These are phyloP conservation scores for Hydrolagus affinis DNA, from an alignment of 2,113 vertebrate genomes.

Conservation along the genomic window DNA sequence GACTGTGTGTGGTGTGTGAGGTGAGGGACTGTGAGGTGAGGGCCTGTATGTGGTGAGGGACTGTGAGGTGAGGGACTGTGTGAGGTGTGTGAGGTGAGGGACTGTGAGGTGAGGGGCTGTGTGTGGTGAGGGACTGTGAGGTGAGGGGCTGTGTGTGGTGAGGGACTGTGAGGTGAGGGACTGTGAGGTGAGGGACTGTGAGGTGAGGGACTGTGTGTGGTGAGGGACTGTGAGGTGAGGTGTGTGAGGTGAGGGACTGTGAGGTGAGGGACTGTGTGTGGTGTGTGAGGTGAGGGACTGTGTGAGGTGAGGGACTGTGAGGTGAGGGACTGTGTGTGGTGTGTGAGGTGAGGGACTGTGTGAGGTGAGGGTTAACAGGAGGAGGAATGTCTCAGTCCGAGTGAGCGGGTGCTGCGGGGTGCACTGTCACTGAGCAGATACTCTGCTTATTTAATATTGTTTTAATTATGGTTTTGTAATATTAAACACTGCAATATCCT, in stretches of 20 bases:
- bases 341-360: neutral
- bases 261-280: neutral
- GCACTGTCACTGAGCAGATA: neutral
- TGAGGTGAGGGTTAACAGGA: neutral
- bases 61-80: neutral
- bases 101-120: neutral
- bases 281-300: too few species aligned
- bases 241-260: neutral
- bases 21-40: neutral
- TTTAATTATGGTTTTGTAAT: slow-evolving; percentile 14
- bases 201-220: neutral
- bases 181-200: neutral
- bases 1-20: too few species aligned
- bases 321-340: neutral
- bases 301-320: neutral
- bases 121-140: neutral
- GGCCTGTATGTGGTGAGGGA: neutral
- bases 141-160: neutral
- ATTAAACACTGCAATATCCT: neutral
- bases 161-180: neutral
- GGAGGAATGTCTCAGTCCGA: neutral
- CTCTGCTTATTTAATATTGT: neutral
- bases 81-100: neutral
- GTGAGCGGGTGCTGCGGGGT: neutral
- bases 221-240: too few species aligned